phyloP scores from a whole-genome alignment of 2,797 vertebrate genomes.

The Galagoides demidoff region DNA sequence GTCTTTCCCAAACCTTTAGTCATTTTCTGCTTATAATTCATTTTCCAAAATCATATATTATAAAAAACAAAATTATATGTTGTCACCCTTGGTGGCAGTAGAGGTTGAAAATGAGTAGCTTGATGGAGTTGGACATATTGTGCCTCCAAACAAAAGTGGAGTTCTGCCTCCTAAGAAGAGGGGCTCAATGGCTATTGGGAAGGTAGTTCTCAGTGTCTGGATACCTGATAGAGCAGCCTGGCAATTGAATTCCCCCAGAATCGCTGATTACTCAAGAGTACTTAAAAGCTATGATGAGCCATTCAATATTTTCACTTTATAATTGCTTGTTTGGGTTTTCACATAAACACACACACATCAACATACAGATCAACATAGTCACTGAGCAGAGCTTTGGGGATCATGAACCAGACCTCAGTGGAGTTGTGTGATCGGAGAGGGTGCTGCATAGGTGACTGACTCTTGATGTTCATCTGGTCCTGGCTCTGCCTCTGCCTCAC shows the following conservation, averaged over 20 bases:
- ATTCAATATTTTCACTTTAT: neutral
- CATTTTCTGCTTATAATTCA: neutral
- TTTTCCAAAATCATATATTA: neutral
- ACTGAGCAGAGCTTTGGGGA: neutral
- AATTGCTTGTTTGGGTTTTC: neutral
- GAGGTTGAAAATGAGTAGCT: neutral
- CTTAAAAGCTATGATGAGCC: neutral
- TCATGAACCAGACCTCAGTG: neutral
- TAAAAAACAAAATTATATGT: neutral
- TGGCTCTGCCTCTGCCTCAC: neutral
- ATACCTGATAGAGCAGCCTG: neutral
- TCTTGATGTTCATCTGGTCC: neutral
- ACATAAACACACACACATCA: neutral
- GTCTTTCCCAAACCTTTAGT: neutral
- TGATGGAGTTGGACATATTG: neutral
- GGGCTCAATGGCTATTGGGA: neutral
- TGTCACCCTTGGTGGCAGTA: neutral
- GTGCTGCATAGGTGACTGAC: fast-evolving
- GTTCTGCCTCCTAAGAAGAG: neutral
- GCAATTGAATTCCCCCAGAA: no score
- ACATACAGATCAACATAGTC: neutral
- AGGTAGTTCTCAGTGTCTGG: neutral
- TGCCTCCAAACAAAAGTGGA: neutral
- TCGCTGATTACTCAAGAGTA: neutral
- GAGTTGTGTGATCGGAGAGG: neutral